A percentile compares a stretch with the other conserved stretches of the same genome.
phyloP scores from a whole-genome alignment of 2,888 invertebrate species.

The Lepidocyrtoides sp. region DNA sequence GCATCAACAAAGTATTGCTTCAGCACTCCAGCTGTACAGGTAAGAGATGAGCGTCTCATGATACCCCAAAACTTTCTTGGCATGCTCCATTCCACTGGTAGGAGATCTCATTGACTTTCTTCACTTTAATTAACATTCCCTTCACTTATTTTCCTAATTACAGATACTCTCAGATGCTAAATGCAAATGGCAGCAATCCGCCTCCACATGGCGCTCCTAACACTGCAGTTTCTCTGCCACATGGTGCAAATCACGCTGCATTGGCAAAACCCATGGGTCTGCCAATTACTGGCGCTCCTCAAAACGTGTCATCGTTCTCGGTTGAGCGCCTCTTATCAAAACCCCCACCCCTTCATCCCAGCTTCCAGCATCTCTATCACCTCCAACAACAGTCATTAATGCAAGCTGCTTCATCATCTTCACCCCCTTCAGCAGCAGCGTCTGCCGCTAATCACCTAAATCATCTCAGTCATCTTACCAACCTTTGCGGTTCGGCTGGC shows the following conservation, averaged over 20 bases:
- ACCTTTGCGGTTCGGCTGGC: constrained; percentile 67
- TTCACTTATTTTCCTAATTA: constrained; percentile 33
- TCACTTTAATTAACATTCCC: constrained; percentile 11
- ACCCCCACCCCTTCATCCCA: constrained; percentile 81
- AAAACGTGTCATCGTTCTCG: constrained; percentile 83
- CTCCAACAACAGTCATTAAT: constrained; percentile 73
- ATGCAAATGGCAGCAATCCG: constrained; percentile 80
- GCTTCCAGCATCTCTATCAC: constrained; percentile 80
- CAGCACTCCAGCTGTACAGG: constrained; percentile 85
- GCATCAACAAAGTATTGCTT: constrained; percentile 84
- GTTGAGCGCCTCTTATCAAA: constrained; percentile 84
- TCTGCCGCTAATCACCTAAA: constrained; percentile 79
- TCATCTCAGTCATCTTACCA: constrained; percentile 77
- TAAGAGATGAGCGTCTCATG: constrained; percentile 66
- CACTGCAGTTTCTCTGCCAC: constrained; percentile 38
- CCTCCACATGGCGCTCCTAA: constrained; percentile 58
- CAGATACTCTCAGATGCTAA: constrained; percentile 85
- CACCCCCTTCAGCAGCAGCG: constrained; percentile 74
- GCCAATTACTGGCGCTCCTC: constrained; percentile 82
- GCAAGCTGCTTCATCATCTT: constrained; percentile 70
- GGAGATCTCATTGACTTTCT: background rate
- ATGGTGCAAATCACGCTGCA: constrained; percentile 63
- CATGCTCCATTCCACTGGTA: background rate
- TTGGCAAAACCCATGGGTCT: constrained; percentile 79
- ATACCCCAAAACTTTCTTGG: constrained; percentile 18